Conservation (phyloP, 2,888 invertebrate species). For the Campaea margaritaria region DNA sequence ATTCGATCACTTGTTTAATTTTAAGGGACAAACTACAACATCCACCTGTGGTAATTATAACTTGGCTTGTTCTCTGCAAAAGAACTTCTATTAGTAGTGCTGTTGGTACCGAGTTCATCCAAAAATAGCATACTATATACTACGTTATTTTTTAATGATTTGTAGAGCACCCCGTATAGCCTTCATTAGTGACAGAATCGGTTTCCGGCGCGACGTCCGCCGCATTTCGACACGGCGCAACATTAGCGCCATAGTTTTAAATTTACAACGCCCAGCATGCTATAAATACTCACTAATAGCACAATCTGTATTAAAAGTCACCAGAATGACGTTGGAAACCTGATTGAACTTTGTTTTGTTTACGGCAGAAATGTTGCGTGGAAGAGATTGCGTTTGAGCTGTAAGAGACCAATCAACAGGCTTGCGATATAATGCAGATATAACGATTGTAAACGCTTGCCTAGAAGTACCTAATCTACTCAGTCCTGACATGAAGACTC, state of each 20-base stretch:
- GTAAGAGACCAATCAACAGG: too few species aligned
- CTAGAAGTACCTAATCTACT: too few species aligned
- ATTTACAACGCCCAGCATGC: constrained; percentile 30
- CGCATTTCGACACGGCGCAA: constrained; percentile 37
- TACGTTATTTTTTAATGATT: background rate
- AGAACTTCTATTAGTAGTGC: too few species aligned
- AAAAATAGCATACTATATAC: background rate
- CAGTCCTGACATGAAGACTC: too few species aligned
- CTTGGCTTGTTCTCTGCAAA: too few species aligned
- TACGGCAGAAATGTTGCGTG: background rate
- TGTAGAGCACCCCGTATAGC: constrained; percentile 17
- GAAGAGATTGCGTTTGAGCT: background rate
- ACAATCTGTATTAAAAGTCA: constrained; percentile 12
- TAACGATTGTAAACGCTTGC: too few species aligned
- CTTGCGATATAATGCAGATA: too few species aligned
- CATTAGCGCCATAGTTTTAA: constrained; percentile 33
- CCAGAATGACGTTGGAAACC: constrained; percentile 7
- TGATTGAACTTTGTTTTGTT: constrained; percentile 1
- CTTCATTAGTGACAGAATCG: constrained; percentile 33
- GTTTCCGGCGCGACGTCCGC: constrained; percentile 40
- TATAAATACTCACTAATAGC: constrained; percentile 30
- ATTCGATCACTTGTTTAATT: too few species aligned
- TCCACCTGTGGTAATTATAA: too few species aligned
- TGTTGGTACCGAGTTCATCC: too few species aligned
- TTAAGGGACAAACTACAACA: too few species aligned